Conservation (phyloP, 2,113 vertebrate genomes). For the Muntiacus muntjak region DNA sequence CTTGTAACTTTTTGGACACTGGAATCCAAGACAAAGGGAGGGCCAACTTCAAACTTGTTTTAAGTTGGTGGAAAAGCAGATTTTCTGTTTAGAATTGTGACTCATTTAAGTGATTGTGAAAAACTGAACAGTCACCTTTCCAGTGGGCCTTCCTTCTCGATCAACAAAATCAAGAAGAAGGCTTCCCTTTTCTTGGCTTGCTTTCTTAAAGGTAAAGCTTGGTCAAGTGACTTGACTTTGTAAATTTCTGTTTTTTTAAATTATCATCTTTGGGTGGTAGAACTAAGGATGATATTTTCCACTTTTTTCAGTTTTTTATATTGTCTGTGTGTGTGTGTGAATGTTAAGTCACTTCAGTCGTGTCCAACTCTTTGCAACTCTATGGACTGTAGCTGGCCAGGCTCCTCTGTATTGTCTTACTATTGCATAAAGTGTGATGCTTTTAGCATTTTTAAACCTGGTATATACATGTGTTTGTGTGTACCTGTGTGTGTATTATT, state of each 20-base stretch:
- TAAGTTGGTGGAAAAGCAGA: not conserved
- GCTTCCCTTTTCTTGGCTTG: not conserved
- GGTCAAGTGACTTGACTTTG: not conserved
- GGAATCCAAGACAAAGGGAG: not conserved
- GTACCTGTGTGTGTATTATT: not conserved
- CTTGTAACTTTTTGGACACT: not conserved
- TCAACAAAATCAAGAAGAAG: not conserved
- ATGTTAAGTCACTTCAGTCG: not conserved
- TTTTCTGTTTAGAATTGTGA: not conserved
- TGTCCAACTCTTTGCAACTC: not conserved
- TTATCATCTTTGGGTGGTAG: not conserved
- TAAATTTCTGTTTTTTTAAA: not conserved
- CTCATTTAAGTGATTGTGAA: not conserved
- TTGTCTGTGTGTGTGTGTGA: not conserved
- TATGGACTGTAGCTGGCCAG: not conserved
- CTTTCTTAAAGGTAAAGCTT: conserved; percentile 23
- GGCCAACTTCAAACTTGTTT: not conserved
- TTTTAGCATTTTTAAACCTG: not conserved
- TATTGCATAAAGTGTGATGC: not conserved
- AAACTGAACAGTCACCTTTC: conserved; percentile 14
- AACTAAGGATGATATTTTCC: not conserved
- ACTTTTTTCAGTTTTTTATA: not conserved
- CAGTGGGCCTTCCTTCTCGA: not conserved
- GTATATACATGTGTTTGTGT: not conserved
- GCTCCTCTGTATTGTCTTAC: not conserved